phyloP scores from a whole-genome alignment of 1,140 invertebrate species.

The Campodea augens region DNA sequence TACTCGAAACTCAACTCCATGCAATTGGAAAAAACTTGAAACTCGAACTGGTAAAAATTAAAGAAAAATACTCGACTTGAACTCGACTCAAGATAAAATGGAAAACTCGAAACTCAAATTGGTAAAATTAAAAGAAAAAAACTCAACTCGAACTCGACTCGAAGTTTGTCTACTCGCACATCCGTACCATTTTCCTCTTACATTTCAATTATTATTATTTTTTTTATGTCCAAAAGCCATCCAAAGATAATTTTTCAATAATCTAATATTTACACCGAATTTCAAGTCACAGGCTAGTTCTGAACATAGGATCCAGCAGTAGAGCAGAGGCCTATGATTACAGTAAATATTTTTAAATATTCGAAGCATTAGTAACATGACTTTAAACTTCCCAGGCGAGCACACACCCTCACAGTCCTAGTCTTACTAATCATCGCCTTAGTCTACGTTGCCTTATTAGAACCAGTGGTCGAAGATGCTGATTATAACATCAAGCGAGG shows the following conservation, averaged over 20 bases:
- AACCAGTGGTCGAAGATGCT: conserved; percentile 22
- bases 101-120: too few species aligned
- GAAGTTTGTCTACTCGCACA: too few species aligned
- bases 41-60: too few species aligned
- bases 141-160: too few species aligned
- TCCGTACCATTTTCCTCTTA: not conserved
- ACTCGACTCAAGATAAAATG: too few species aligned
- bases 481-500: conserved; percentile 33
- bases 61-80: too few species aligned
- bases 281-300: conserved; percentile 3
- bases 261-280: too few species aligned
- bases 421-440: conserved; percentile 26
- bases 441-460: conserved; percentile 31
- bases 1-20: too few species aligned
- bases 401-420: conserved; percentile 31
- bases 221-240: conserved; percentile 3
- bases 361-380: conserved; percentile 2
- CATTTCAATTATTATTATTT: conserved; percentile 2
- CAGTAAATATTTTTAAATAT: not conserved
- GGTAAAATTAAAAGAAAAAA: too few species aligned
- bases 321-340: too few species aligned
- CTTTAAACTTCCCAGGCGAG: conserved; percentile 24
- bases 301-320: conserved; percentile 1
- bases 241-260: conserved; percentile 7
- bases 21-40: too few species aligned